phyloP scores from a whole-genome alignment of 2,113 vertebrate species.

The Xenopus borealis region DNA sequence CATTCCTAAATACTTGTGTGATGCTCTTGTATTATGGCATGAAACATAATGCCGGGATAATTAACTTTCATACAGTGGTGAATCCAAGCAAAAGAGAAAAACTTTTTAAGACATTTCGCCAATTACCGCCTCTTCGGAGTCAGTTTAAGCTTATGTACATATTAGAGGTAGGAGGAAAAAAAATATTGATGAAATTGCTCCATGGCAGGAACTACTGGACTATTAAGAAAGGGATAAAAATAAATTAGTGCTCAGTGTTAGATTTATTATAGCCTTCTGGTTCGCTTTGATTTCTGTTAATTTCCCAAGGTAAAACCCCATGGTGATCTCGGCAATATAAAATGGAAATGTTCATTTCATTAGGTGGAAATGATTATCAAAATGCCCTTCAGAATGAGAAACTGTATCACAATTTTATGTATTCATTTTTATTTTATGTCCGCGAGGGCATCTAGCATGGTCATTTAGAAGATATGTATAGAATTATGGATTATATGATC shows the following conservation, averaged over 20 bases:
- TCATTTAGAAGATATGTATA: neutral
- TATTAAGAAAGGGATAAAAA: constrained; percentile 64
- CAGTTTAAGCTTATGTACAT: constrained; percentile 59
- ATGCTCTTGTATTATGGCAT: constrained; percentile 57
- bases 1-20: constrained; percentile 64
- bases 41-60: constrained; percentile 62
- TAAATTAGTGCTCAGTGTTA: constrained; percentile 59
- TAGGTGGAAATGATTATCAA: constrained; percentile 59
- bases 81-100: constrained; percentile 61
- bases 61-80: constrained; percentile 64
- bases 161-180: constrained; percentile 54
- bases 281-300: constrained; percentile 65
- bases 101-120: constrained; percentile 59
- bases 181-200: constrained; percentile 62
- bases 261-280: constrained; percentile 55
- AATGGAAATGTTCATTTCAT: constrained; percentile 58
- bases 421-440: constrained; percentile 58
- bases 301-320: constrained; percentile 57
- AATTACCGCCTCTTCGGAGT: constrained; percentile 65
- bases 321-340: constrained; percentile 57
- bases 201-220: constrained; percentile 56
- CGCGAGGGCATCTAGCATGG: constrained; percentile 42
- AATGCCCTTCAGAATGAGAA: constrained; percentile 57
- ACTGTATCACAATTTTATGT: constrained; percentile 50
- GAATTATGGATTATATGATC: neutral